Base-by-base conservation (phyloP, 2,888 invertebrate species). In the Allolobophora icterica region DNA sequence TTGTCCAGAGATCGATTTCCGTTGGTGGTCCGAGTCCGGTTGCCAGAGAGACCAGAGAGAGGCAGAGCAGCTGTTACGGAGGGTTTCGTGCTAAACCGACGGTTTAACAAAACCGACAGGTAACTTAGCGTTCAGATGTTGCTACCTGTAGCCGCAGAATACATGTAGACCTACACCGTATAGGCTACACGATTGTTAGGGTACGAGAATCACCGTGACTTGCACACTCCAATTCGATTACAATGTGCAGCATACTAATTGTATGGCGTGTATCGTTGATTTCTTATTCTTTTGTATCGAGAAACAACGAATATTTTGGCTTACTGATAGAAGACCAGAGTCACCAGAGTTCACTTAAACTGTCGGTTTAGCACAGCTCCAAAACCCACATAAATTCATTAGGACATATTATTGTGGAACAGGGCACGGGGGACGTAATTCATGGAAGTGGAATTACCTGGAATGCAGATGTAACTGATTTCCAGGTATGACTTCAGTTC, bases 401-500 rank as follows among this genome's bases (percentile, higher is more conserved):
- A 71, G 11, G n/a, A 71, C 71, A 71, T 11, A 8, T n/a, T n/a
- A n/a, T 17, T 52, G 52, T 42, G 42, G 52, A 52, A 24, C 52
- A 52, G 24, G 11, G 52, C 52, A 52, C 52, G 8, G n/a, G 71
- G 24, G 17, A 1, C 0, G 13, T 19, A 52, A 21, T 52, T 52
- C 19, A 52, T 11, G n/a, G n/a, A 71, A 71, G 0, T 3, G 8
- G 35, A 24, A 17, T 45, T 42, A 91, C 91, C 90, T 90, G 42
- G 84, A n/a, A 91, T 90, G 87, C 91, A 91, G 33, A 45, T 38
- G 83, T 90, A 91, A 71, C 84, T 87, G 89, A 91, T 90, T 42
- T 90, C 90, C 52, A 91, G 89, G 52, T 90, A 91, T 2, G 90
- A 84, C 52, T 91, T 91, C 38, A 91, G 90, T 42, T 91, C 91